A percentile compares a stretch with the other conserved stretches of the same genome.
Conservation (phyloP, 2,113 vertebrate species). For the Shinisaurus crocodilurus region DNA sequence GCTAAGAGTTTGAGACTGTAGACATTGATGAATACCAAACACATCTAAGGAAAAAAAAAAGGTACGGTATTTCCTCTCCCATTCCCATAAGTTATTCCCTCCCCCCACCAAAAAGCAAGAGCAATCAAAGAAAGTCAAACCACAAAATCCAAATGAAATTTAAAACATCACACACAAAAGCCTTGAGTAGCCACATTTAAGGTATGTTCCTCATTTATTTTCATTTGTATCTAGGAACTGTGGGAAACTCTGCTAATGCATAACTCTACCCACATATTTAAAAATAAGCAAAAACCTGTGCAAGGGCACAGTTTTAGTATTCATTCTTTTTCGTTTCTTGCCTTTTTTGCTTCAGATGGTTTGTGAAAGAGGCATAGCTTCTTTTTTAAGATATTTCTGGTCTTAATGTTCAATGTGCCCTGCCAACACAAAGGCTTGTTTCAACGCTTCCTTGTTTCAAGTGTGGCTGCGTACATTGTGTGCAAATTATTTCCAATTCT, state of each 20-base stretch:
- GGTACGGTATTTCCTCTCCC: slow-evolving; percentile 29
- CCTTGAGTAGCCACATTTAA: slow-evolving; percentile 57
- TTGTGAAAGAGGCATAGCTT: background rate
- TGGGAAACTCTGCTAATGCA: slow-evolving; percentile 13
- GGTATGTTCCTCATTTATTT: slow-evolving; percentile 51
- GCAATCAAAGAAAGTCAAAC: slow-evolving; percentile 65
- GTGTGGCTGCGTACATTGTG: background rate
- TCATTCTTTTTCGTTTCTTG: background rate
- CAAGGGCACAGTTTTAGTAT: slow-evolving; percentile 19
- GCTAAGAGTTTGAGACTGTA: slow-evolving; percentile 40
- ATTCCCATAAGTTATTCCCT: background rate
- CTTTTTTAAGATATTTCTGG: slow-evolving; percentile 7
- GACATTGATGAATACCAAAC: slow-evolving; percentile 40
- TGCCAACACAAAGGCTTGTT: background rate
- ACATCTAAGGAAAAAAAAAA: slow-evolving; percentile 22
- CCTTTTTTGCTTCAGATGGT: background rate
- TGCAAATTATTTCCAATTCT: background rate
- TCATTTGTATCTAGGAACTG: slow-evolving; percentile 23
- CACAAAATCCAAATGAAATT: slow-evolving; percentile 51
- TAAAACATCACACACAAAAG: slow-evolving; percentile 52
- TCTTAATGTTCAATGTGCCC: background rate
- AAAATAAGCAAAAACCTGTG: slow-evolving; percentile 21
- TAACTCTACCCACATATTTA: slow-evolving; percentile 4
- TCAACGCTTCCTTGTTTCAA: background rate
- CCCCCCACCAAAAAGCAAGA: background rate